Conservation (phyloP, 2,113 vertebrate genomes). For the Geococcyx californianus region DNA sequence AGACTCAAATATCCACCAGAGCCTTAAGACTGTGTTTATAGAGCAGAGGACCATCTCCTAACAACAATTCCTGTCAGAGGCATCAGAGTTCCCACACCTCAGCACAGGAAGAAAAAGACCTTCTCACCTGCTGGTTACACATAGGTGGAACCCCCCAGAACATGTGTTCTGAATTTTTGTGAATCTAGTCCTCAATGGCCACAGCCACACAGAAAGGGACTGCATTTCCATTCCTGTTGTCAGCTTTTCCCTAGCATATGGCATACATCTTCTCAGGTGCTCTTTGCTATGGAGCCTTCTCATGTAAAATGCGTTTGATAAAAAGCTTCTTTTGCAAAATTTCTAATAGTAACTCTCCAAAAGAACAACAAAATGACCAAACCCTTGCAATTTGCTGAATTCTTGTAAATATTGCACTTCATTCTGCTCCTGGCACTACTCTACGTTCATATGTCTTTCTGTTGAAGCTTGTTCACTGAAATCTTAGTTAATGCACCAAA, state of each 20-base stretch:
- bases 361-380: not conserved
- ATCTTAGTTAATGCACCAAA: not conserved
- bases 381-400: not conserved
- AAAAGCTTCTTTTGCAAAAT: not conserved
- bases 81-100: not conserved
- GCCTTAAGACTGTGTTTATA: not conserved
- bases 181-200: not conserved
- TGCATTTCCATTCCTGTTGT: not conserved
- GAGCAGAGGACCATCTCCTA: not conserved
- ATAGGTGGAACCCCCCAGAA: accelerated
- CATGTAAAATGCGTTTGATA: not conserved
- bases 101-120: not conserved
- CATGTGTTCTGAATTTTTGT: not conserved
- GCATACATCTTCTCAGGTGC: not conserved
- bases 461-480: not conserved
- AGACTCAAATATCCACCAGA: not conserved
- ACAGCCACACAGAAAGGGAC: not conserved
- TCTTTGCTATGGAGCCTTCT: not conserved
- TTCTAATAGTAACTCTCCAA: not conserved
- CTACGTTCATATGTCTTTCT: not conserved
- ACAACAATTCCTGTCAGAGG: not conserved
- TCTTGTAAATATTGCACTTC: not conserved
- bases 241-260: not conserved
- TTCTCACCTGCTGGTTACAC: not conserved
- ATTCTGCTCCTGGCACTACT: not conserved